phyloP scores from a whole-genome alignment of 2,797 vertebrate species.

The Brachyrhaphis roseni region DNA sequence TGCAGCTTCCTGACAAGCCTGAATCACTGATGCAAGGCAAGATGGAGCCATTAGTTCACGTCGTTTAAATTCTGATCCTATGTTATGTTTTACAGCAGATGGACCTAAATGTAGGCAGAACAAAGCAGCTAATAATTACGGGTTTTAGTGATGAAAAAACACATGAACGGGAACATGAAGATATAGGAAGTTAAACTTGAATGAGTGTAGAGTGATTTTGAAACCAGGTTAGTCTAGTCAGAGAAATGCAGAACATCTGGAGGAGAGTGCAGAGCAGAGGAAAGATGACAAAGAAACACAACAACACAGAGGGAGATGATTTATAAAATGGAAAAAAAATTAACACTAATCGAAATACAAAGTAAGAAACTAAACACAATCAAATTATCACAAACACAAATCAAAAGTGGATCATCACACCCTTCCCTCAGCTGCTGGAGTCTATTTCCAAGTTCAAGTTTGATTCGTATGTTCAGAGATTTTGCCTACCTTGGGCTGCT shows the following conservation, averaged over 20 bases:
- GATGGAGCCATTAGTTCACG: neutral
- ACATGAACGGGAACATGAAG: no score
- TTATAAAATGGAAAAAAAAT: neutral
- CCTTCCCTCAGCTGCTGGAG: neutral
- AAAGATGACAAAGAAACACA: neutral
- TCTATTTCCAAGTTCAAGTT: neutral
- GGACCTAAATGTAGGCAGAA: neutral
- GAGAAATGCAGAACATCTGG: neutral
- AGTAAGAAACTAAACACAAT: neutral
- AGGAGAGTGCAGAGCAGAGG: neutral
- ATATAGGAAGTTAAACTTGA: neutral
- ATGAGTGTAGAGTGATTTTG: neutral
- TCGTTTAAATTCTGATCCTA: neutral
- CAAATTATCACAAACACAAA: neutral
- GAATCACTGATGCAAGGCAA: neutral
- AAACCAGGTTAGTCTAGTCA: neutral
- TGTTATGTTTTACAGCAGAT: neutral
- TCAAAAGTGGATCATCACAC: neutral
- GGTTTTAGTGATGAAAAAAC: neutral
- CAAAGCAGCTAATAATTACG: neutral
- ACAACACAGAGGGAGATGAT: neutral
- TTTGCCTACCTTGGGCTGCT: neutral
- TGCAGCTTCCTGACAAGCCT: neutral
- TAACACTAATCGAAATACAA: neutral
- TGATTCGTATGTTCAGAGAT: neutral